Conservation (phyloP, 2,797 vertebrate genomes). For the Rhodeus uyekii region DNA sequence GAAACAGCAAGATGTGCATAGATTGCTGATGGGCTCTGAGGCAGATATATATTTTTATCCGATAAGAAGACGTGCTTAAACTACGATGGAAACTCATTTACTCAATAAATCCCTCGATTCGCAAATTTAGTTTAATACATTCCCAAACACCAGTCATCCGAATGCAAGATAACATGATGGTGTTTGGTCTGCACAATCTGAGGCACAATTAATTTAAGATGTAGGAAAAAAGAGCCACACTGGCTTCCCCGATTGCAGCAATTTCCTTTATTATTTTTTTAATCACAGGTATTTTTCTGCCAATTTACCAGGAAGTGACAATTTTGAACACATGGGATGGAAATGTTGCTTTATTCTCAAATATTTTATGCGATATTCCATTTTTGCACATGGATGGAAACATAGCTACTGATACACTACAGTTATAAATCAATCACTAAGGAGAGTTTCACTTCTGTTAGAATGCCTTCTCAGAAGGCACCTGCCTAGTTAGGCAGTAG, state of each 20-base stretch:
- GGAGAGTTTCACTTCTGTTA: not conserved
- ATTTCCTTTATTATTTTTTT: too few species aligned
- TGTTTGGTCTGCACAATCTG: too few species aligned
- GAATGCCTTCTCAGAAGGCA: not conserved
- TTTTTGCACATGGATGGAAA: not conserved
- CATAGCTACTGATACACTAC: too few species aligned
- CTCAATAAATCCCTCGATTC: not conserved
- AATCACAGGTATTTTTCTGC: too few species aligned
- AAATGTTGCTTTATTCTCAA: not conserved
- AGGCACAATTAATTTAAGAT: too few species aligned
- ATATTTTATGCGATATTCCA: not conserved
- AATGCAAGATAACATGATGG: too few species aligned
- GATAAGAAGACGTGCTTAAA: not conserved
- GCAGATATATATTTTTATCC: not conserved
- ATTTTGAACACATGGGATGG: not conserved
- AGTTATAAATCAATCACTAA: not conserved
- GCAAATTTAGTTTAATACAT: not conserved
- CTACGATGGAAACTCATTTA: not conserved
- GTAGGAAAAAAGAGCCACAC: too few species aligned
- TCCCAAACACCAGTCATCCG: too few species aligned
- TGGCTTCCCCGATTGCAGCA: too few species aligned
- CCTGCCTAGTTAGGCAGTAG: too few species aligned
- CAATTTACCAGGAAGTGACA: not conserved
- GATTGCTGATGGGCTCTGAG: not conserved
- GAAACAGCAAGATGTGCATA: not conserved